Base-by-base conservation (phyloP, 35 echinoderm and acorn worm species). In the Apostichopus parvimensis region DNA sequence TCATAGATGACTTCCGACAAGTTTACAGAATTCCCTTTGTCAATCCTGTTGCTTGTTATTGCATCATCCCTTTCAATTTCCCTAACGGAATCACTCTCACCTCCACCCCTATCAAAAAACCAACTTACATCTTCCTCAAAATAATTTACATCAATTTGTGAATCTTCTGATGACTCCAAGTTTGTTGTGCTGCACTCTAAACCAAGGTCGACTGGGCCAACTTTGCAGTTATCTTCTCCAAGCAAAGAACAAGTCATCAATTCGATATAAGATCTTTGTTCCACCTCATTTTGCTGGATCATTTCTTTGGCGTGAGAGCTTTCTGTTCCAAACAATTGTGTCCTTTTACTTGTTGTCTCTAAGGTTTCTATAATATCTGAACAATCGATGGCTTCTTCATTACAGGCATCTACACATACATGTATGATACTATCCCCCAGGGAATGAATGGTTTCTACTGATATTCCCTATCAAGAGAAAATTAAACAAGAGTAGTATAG, bases 381-480 rank as follows among this genome's bases (percentile, higher is more conserved):
- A 75, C 88, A 94, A n/a, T 94, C 78, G 9, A 84, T 84, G 6
- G 81, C 14, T 84, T 58, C 54, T 84, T 26, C 81, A 11, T 84
- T 59, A 58, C 81, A 84, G 9, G 11, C 56, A 15, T 60, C 6
- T 20, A 84, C 17, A 59, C 81, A 84, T 9, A 60, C 7, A 21
- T 85, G 61, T 7, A 94, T 5, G 11, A 90, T 91, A 8, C 82
- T 65, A 85, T 94, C 93, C 83, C 93, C 93, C 73, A 56, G 10
- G 8, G 24, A n/a, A 28, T 91, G 52, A 25, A 94, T 94, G 13
- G 88, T 80, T 34, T 82, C 57, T n/a, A 25, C 28, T 4, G 93
- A 87, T 75, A 94, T 70, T 58, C 88, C 93, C 93, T 94, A 54
- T 56, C 17, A n/a, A 75, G 21, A 75, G 7, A 75, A 24, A 24